Percentiles rank a stretch among this genome's conserved stretches.
These are phyloP conservation scores for Rhagonycha lutea DNA, from an alignment of 2,888 invertebrate genomes.

Conservation along the genomic window DNA sequence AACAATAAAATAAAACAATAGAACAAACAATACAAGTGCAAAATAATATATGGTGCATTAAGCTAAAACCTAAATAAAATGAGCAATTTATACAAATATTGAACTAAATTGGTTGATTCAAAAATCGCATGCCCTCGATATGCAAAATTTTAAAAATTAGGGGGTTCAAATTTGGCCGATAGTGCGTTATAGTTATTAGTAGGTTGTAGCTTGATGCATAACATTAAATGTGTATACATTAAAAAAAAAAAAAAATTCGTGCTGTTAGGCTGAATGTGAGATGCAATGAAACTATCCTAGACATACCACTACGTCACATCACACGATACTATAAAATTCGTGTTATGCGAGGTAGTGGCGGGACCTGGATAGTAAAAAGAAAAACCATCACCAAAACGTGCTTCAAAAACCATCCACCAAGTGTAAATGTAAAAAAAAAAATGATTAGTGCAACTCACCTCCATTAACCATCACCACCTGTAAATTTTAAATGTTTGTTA, in stretches of 20 bases:
- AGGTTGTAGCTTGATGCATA: constrained; percentile 1
- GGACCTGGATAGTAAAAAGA: constrained; percentile 43
- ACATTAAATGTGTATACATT: not conserved
- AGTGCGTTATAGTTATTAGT: too few relatives aligned
- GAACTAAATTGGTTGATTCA: too few relatives aligned
- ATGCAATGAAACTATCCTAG: constrained; percentile 47
- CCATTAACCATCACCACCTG: not conserved
- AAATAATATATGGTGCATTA: not conserved
- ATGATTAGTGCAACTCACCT: not conserved
- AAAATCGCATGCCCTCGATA: too few relatives aligned
- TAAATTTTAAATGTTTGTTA: not conserved
- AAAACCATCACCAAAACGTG: constrained; percentile 28
- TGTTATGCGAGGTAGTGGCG: constrained; percentile 51
- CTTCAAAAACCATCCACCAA: constrained; percentile 23
- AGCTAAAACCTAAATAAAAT: not conserved
- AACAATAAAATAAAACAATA: not conserved
- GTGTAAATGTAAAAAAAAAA: constrained; percentile 10
- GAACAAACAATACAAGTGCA: not conserved
- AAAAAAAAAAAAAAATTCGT: not conserved
- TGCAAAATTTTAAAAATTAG: too few relatives aligned
- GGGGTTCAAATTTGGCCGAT: too few relatives aligned
- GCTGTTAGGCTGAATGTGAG: constrained; percentile 21
- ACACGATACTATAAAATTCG: constrained; percentile 47
- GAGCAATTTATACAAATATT: too few relatives aligned
- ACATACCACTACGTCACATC: constrained; percentile 57